Evolutionary conservation across 1,140 invertebrate species (phyloP).

Genomic region (Physella acuta): DNA sequence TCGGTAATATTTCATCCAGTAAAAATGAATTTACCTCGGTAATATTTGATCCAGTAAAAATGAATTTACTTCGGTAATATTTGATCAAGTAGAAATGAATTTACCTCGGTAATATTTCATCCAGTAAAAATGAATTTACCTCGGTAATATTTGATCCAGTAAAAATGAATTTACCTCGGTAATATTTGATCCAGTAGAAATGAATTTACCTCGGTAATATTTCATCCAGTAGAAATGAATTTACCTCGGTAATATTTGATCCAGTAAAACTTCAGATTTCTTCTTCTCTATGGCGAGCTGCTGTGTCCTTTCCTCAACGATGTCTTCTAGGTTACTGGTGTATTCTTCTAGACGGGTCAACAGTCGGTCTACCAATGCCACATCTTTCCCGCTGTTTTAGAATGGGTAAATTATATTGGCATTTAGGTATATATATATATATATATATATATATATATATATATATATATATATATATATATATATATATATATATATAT

Average conservation of each 20-base stretch:
- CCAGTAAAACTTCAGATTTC: constrained; percentile 85
- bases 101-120: no score
- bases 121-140: no score
- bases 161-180: no score
- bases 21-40: no score
- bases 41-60: no score
- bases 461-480: background rate
- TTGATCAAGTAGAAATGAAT: no score
- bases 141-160: no score
- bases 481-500: background rate
- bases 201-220: background rate
- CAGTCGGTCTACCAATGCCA: constrained; percentile 90
- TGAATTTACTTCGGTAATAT: no score
- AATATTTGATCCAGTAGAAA: no score
- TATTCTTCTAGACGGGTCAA: constrained; percentile 93
- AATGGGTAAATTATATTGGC: background rate
- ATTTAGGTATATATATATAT: background rate
- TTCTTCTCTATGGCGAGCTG: constrained; percentile 88
- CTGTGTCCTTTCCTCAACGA: constrained; percentile 84
- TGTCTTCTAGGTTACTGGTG: constrained; percentile 86
- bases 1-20: no score
- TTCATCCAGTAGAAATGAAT: background rate
- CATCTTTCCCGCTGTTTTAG: constrained; percentile 69
- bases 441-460: background rate
- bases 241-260: constrained; percentile 85